Percentiles rank a stretch among this genome's conserved stretches.
These are phyloP conservation scores for Elysia crispata DNA, from an alignment of 2,888 invertebrate genomes.

Conservation along the genomic window DNA sequence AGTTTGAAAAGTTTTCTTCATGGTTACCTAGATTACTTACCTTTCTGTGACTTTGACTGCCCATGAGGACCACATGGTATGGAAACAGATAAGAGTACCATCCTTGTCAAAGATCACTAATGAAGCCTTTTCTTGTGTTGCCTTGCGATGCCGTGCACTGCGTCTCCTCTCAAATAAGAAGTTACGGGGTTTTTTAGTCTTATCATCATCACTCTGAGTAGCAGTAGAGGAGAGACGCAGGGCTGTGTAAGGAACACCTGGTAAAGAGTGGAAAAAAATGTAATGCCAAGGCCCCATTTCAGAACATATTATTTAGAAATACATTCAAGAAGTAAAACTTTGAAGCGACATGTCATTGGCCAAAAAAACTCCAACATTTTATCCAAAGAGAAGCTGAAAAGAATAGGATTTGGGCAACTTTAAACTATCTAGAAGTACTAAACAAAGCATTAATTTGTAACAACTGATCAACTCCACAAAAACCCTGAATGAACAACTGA, in stretches of 20 bases:
- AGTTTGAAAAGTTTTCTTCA: neutral
- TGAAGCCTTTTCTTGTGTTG: constrained; percentile 61
- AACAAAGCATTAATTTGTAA: too few relatives aligned
- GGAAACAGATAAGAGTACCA: constrained; percentile 79
- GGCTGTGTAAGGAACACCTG: constrained; percentile 18
- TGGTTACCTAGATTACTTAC: neutral
- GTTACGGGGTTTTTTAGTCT: too few relatives aligned
- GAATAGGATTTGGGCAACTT: too few relatives aligned
- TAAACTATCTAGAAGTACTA: too few relatives aligned
- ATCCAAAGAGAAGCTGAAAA: too few relatives aligned
- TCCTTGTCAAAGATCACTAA: constrained; percentile 79
- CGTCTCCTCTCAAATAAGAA: constrained; percentile 51
- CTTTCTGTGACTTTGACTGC: constrained; percentile 56
- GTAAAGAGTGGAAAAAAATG: neutral
- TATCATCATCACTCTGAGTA: neutral
- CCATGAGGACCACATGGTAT: constrained; percentile 79
- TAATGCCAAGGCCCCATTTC: too few relatives aligned
- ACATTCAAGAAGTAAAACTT: too few relatives aligned
- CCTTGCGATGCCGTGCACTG: constrained; percentile 46
- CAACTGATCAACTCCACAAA: too few relatives aligned
- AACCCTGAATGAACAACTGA: too few relatives aligned
- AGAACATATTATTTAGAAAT: too few relatives aligned
- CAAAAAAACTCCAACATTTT: too few relatives aligned
- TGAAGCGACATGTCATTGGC: neutral
- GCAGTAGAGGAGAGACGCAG: constrained; percentile 18